Percentiles rank a stretch among this genome's conserved stretches.
These are phyloP conservation scores for Drosophila anomelani DNA, from an alignment of 2,888 invertebrate species.

Conservation along the genomic window DNA sequence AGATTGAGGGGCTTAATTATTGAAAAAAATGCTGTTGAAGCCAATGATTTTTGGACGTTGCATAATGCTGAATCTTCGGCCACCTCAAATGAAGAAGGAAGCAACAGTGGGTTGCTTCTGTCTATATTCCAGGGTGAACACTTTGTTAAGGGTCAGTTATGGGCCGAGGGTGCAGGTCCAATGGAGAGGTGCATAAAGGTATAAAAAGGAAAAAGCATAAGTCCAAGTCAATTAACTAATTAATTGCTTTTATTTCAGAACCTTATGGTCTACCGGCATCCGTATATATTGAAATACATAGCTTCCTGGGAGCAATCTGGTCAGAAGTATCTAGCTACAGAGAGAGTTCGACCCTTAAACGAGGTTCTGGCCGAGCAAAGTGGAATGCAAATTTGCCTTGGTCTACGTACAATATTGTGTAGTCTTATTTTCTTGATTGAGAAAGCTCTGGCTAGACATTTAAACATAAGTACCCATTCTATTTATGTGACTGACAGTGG, in stretches of 20 bases:
- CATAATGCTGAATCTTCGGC: constrained; percentile 83
- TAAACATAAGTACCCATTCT: constrained; percentile 92
- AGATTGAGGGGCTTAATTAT: constrained; percentile 90
- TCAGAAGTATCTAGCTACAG: constrained; percentile 91
- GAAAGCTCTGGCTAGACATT: constrained; percentile 91
- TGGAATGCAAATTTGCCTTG: constrained; percentile 93
- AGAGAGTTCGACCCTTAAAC: constrained; percentile 91
- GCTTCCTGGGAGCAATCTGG: constrained; percentile 92
- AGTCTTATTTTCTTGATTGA: constrained; percentile 94
- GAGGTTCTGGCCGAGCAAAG: constrained; percentile 88
- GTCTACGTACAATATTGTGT: constrained; percentile 91
- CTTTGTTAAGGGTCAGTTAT: constrained; percentile 87
- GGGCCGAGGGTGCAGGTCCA: constrained; percentile 87
- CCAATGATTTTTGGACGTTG: constrained; percentile 92
- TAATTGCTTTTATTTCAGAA: constrained; percentile 86
- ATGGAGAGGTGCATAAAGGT: constrained; percentile 92
- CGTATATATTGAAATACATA: constrained; percentile 92
- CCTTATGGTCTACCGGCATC: constrained; percentile 93
- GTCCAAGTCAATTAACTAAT: background rate
- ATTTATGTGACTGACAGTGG: constrained; percentile 94
- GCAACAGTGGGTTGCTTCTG: constrained; percentile 87
- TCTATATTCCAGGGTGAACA: constrained; percentile 91
- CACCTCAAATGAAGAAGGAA: constrained; percentile 83
- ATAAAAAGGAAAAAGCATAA: constrained; percentile 54
- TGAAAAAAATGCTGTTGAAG: constrained; percentile 89